A percentile compares a stretch with the other conserved stretches of the same genome.
Conservation (phyloP, 2,113 vertebrate genomes). For the Alectura lathami region DNA sequence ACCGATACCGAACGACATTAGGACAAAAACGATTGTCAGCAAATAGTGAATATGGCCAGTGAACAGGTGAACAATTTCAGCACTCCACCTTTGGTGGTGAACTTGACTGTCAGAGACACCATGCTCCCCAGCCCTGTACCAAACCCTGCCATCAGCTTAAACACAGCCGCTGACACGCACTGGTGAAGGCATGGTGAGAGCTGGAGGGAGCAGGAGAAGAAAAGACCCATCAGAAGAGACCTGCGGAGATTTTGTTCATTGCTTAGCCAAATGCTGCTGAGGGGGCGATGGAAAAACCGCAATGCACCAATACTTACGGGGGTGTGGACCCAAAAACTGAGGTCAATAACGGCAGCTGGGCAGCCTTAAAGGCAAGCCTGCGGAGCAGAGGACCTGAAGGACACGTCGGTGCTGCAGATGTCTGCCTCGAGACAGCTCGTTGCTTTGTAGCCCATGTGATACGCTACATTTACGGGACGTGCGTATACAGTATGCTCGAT, state of each 20-base stretch:
- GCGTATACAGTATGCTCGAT: not conserved
- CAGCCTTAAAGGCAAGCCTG: not conserved
- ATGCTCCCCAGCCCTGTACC: not conserved
- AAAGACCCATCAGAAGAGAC: not conserved
- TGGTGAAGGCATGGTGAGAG: not conserved
- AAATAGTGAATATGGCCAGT: not conserved
- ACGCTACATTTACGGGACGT: not conserved
- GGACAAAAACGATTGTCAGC: not conserved
- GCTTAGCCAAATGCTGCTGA: not conserved
- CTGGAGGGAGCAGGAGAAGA: not conserved
- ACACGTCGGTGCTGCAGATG: not conserved
- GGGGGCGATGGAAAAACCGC: not conserved
- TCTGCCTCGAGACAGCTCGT: not conserved
- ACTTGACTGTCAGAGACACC: not conserved
- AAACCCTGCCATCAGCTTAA: not conserved
- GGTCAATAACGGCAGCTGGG: not conserved
- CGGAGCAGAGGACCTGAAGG: not conserved
- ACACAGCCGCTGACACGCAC: not conserved
- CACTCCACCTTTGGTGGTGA: not conserved
- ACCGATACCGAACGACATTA: not conserved
- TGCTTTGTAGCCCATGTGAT: not conserved
- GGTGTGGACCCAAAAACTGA: fast-evolving
- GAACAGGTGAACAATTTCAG: not conserved
- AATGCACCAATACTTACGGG: not conserved
- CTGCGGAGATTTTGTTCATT: not conserved